Conservation (phyloP, 1,140 invertebrate species). For the Aporrectodea caliginosa region DNA sequence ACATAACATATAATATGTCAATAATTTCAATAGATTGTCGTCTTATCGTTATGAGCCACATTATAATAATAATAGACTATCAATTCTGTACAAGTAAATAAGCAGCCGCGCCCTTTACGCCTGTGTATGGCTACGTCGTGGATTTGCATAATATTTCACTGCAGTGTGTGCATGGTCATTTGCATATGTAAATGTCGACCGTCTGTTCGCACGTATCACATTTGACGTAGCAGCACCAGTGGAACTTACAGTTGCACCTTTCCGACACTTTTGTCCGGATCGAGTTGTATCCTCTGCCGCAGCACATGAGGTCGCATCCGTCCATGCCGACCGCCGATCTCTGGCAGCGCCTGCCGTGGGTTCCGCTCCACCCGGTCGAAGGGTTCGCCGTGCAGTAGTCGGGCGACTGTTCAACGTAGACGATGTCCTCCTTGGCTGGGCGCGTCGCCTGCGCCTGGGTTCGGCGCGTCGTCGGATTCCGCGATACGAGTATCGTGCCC, state of each 20-base stretch:
- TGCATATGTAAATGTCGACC: conserved; percentile 11
- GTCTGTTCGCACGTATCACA: conserved; percentile 62
- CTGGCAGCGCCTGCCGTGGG: background rate
- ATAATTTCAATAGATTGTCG: background rate
- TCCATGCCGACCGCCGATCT: conserved; percentile 52
- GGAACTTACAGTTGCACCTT: conserved; percentile 82
- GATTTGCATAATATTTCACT: too few species aligned
- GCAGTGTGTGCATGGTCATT: background rate
- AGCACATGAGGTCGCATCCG: conserved; percentile 80
- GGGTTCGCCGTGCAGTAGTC: conserved; percentile 63
- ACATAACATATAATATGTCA: background rate
- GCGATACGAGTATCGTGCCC: background rate
- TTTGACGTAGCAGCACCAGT: conserved; percentile 85
- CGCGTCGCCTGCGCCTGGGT: background rate
- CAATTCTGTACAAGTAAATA: background rate
- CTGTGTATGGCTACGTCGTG: too few species aligned
- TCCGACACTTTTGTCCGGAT: conserved; percentile 71
- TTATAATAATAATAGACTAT: background rate
- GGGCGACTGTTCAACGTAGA: conserved; percentile 84
- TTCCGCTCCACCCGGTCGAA: background rate
- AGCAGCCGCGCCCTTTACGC: too few species aligned
- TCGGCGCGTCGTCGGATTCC: background rate
- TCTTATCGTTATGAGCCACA: background rate
- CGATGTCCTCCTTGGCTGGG: conserved; percentile 68
- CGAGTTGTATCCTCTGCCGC: conserved; percentile 82